Conservation (phyloP, 1,140 invertebrate genomes). For the Calephelis virginiensis region DNA sequence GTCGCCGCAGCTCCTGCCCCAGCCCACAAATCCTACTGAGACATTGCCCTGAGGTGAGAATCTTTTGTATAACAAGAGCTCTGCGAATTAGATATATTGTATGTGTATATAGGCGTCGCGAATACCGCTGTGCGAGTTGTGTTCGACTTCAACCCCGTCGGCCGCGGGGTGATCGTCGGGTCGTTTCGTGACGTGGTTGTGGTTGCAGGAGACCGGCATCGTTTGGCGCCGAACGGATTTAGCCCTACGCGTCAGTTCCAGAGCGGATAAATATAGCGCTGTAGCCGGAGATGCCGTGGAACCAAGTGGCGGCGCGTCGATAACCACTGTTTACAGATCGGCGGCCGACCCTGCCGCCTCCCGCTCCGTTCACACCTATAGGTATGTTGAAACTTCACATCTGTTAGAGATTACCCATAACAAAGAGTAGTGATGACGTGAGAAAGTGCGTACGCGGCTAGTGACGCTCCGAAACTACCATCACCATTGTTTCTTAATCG, state of each 20-base stretch:
- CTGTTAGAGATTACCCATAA: conserved; percentile 53
- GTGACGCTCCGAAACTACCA: not conserved
- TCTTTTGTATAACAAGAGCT: conserved; percentile 36
- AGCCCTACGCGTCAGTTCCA: conserved; percentile 69
- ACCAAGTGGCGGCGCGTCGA: conserved; percentile 69
- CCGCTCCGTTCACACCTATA: conserved; percentile 67
- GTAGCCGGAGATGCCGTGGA: conserved; percentile 65
- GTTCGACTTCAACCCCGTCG: conserved; percentile 43
- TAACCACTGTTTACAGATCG: conserved; percentile 75
- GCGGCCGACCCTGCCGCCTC: conserved; percentile 69
- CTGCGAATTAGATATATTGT: conserved; percentile 41
- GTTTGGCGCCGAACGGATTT: conserved; percentile 71
- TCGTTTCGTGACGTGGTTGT: conserved; percentile 69
- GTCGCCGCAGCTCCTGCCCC: conserved; percentile 63
- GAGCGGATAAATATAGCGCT: conserved; percentile 72
- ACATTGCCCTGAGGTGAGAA: conserved; percentile 58
- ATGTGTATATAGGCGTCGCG: conserved; percentile 44
- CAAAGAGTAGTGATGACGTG: conserved; percentile 42
- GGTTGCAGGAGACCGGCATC: conserved; percentile 73
- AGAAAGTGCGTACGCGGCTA: conserved; percentile 29
- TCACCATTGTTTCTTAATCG: not conserved
- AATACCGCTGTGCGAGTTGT: conserved; percentile 62
- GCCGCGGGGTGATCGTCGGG: conserved; percentile 45
- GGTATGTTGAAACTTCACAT: conserved; percentile 65
- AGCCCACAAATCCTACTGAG: conserved; percentile 73